Percentiles rank a stretch among this genome's conserved stretches.
Conservation (phyloP, 2,888 invertebrate species). For the Aleiodes testaceus region DNA sequence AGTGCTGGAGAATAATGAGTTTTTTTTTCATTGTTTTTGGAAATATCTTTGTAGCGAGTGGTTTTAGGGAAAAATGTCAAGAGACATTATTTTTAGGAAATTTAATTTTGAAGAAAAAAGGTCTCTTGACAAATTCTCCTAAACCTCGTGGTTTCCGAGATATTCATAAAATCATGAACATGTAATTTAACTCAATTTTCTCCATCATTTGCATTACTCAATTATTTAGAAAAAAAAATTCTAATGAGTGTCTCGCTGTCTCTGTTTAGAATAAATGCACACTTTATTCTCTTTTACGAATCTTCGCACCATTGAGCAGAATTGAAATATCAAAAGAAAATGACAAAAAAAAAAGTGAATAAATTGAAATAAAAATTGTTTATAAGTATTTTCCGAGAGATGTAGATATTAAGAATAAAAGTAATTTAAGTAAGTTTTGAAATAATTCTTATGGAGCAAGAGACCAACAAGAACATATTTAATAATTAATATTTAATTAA, state of each 20-base stretch:
- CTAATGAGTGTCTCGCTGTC: slow-evolving; percentile 39
- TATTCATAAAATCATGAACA: not conserved
- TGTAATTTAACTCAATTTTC: not conserved
- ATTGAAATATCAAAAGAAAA: slow-evolving; percentile 22
- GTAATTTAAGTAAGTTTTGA: not conserved
- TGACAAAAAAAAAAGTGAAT: not conserved
- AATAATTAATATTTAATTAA: not conserved
- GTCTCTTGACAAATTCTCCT: too few relatives aligned
- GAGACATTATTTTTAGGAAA: too few relatives aligned
- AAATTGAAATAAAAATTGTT: slow-evolving; percentile 22
- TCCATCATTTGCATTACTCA: not conserved
- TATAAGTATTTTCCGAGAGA: slow-evolving; percentile 40
- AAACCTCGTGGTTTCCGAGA: too few relatives aligned
- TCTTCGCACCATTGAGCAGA: slow-evolving; percentile 38
- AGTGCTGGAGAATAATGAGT: too few relatives aligned
- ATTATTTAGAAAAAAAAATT: slow-evolving; percentile 21
- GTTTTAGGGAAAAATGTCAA: too few relatives aligned
- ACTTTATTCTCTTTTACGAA: slow-evolving; percentile 37
- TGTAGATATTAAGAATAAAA: slow-evolving; percentile 8
- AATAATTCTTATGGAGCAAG: slow-evolving; percentile 30
- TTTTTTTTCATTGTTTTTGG: too few relatives aligned
- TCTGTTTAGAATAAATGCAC: slow-evolving; percentile 45
- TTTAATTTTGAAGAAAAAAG: too few relatives aligned
- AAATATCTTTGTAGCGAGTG: too few relatives aligned
- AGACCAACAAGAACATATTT: slow-evolving; percentile 27